Conservation (phyloP, 1,140 invertebrate species). For the Pogonognathellus flavescens region DNA sequence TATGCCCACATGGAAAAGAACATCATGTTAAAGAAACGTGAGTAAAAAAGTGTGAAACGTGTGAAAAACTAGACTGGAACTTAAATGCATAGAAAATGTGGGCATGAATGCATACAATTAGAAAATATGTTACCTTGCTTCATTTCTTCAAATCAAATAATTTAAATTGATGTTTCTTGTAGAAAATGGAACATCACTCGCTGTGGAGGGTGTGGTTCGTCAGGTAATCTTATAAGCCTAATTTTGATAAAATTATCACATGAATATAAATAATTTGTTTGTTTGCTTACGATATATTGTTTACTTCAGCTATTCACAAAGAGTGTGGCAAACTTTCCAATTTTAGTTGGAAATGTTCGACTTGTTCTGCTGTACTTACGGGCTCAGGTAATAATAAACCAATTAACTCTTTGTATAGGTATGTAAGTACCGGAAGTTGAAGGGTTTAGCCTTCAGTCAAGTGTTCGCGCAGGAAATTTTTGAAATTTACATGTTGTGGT, state of each 20-base stretch:
- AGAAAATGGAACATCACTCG: slow-evolving; percentile 73
- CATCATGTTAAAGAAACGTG: slow-evolving; percentile 23
- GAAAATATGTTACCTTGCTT: no score
- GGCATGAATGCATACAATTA: neutral
- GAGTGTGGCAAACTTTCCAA: slow-evolving; percentile 69
- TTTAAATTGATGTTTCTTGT: no score
- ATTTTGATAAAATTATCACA: no score
- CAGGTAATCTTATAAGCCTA: no score
- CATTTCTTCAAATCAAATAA: no score
- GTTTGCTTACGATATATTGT: no score
- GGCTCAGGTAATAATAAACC: neutral
- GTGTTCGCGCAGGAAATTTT: no score
- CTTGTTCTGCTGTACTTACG: slow-evolving; percentile 32
- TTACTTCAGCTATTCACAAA: slow-evolving; percentile 71
- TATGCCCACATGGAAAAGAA: slow-evolving; percentile 60
- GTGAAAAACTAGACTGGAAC: no score
- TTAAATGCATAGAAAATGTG: no score
- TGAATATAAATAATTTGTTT: no score
- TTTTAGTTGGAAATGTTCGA: slow-evolving; percentile 49
- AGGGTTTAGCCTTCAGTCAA: neutral
- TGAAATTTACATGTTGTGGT: neutral
- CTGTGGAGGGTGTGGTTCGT: slow-evolving; percentile 74
- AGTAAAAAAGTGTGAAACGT: no score
- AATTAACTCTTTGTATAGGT: neutral
- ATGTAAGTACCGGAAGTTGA: neutral